Conservation (phyloP, 2,797 vertebrate genomes). For the Cetoscarus ocellatus region DNA sequence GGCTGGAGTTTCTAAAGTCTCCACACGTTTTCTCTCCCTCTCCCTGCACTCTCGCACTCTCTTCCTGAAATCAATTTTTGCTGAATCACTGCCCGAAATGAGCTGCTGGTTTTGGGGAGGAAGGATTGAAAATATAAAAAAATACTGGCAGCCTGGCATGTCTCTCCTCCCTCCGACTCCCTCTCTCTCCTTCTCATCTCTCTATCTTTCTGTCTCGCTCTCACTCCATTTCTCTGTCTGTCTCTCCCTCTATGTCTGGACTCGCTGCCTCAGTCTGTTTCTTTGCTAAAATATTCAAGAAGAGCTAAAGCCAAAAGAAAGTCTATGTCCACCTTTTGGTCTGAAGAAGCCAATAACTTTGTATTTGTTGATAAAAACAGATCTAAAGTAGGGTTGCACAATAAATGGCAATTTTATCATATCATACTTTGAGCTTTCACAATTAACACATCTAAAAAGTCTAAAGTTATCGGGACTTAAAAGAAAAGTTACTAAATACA, state of each 20-base stretch:
- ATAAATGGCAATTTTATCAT: no score
- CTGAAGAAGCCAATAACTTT: slow-evolving; percentile 8
- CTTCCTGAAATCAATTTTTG: slow-evolving; percentile 76
- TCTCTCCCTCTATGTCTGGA: slow-evolving; percentile 29
- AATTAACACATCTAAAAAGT: no score
- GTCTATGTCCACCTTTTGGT: slow-evolving; percentile 41
- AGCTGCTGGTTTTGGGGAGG: slow-evolving; percentile 66
- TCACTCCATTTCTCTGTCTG: slow-evolving; percentile 21
- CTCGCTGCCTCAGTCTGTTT: slow-evolving; percentile 43
- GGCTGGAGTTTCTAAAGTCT: slow-evolving; percentile 68
- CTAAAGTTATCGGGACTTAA: no score
- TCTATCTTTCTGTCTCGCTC: slow-evolving; percentile 31
- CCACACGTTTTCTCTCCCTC: slow-evolving; percentile 52
- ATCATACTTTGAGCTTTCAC: no score
- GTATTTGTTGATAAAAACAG: not conserved
- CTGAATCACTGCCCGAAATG: slow-evolving; percentile 82
- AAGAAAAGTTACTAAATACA: no score
- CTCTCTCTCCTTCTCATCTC: slow-evolving; percentile 34
- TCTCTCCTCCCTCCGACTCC: slow-evolving; percentile 43
- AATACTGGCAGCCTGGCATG: slow-evolving; percentile 50
- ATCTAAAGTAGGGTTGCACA: no score
- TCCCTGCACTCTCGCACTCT: slow-evolving; percentile 23
- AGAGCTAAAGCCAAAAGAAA: slow-evolving; percentile 40
- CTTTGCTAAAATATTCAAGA: slow-evolving; percentile 54
- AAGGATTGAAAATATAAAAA: slow-evolving; percentile 7